Base-by-base conservation (phyloP, 2,888 invertebrate genomes). In the Drosophila sordidula region DNA sequence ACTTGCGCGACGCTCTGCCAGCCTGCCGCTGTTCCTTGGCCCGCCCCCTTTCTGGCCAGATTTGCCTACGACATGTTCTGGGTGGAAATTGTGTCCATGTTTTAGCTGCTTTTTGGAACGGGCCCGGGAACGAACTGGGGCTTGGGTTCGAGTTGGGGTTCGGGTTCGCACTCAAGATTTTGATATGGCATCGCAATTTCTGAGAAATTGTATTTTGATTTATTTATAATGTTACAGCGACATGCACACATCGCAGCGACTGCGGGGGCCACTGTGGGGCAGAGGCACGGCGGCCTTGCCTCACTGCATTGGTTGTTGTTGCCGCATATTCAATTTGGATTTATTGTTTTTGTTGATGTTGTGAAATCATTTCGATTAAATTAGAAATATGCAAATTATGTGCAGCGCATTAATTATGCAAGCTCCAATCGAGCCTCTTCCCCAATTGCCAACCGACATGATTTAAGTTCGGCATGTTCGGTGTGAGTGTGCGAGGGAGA, bases 161-260 rank as follows among this genome's bases (percentile, higher is more conserved):
- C 4, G 39, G 22, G 26, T 12, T 59, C 68, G 63, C 76, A 67
- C 75, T 73, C 68, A 85, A 88, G 83, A 89, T 88, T 86, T 86
- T 86, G 88, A 88, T 88, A 90, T 80, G 87, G 84, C 90, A 88
- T 90, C 90, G 88, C 90, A 87, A 90, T 90, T 89, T 89, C 89
- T 89, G 75, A 89, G 89, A 89, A 89, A 89, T 89, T 86, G 90
- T 88, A 90, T 88, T 89, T 89, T 89, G 89, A 89, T 89, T 89
- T 89, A 89, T 89, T 89, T 89, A 89, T 90, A 89, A 89, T 90
- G 90, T 90, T 88, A 76, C 90, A 86, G 74, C 90, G 90, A 89
- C 89, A 90, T 90, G 90, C 90, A 84, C 65, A 77, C 75, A 87
- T 64, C 22, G 78, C 78, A 69, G 41, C 11, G 34, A 9, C 4